A percentile compares a stretch with the other conserved stretches of the same genome.
Evolutionary conservation across 2,888 invertebrate genomes (phyloP).

Genomic region (Agrotis clavis): DNA sequence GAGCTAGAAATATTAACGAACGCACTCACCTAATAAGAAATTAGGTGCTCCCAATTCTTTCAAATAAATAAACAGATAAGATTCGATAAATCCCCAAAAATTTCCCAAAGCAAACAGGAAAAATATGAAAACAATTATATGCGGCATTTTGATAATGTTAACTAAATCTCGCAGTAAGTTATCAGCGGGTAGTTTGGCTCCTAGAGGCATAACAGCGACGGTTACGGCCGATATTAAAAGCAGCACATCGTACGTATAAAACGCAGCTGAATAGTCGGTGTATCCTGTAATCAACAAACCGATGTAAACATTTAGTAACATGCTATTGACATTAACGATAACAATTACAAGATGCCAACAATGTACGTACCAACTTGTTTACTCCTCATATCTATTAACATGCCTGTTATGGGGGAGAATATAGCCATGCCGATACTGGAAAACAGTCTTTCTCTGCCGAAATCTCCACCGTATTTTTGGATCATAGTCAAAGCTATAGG

Average conservation of each 20-base stretch:
- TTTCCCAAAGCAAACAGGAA: conserved; percentile 96
- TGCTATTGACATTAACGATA: conserved; percentile 86
- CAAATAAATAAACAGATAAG: conserved; percentile 96
- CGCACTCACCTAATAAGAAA: conserved; percentile 93
- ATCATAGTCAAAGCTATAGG: conserved; percentile 97
- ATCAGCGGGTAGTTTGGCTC: conserved; percentile 94
- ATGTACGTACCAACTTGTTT: conserved; percentile 89
- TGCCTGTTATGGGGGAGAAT: conserved; percentile 95
- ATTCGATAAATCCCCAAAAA: conserved; percentile 97
- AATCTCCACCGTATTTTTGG: conserved; percentile 95
- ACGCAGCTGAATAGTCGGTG: conserved; percentile 97
- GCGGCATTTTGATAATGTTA: conserved; percentile 94
- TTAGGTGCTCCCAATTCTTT: conserved; percentile 96
- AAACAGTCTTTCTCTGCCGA: conserved; percentile 95
- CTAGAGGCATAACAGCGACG: conserved; percentile 95
- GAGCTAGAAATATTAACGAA: background rate
- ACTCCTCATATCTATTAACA: conserved; percentile 94
- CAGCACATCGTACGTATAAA: conserved; percentile 95
- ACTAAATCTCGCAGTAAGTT: conserved; percentile 94
- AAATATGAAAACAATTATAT: conserved; percentile 95
- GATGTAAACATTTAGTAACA: conserved; percentile 78
- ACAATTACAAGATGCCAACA: conserved; percentile 78
- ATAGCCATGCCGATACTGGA: conserved; percentile 96
- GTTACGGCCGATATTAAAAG: conserved; percentile 94
- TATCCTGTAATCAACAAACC: conserved; percentile 91